Evolutionary conservation across 2,888 invertebrate species (phyloP).

Genomic region (Mactromeris polynyma): DNA sequence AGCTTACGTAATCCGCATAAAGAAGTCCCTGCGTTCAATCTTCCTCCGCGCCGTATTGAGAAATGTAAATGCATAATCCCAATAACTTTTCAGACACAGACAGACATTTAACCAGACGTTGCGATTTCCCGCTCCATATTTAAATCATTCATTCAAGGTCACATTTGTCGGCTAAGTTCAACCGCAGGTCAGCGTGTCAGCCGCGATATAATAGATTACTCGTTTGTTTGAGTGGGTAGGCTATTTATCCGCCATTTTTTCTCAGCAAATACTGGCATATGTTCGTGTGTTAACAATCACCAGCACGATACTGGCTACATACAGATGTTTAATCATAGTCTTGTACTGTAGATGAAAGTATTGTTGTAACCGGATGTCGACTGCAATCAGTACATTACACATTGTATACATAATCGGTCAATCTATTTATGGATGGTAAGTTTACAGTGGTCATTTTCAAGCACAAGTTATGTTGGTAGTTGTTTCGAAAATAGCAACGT

Average conservation of each 20-base stretch:
- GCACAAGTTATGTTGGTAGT: not conserved
- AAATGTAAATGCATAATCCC: not conserved
- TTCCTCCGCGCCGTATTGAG: not conserved
- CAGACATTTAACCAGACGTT: not conserved
- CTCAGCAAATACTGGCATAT: not conserved
- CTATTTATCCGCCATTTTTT: not conserved
- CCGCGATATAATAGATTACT: not conserved
- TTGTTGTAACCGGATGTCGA: not conserved
- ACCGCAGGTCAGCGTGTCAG: conserved; percentile 32
- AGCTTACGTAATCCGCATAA: conserved; percentile 31
- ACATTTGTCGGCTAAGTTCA: conserved; percentile 20
- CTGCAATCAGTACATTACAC: no score
- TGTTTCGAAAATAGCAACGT: no score
- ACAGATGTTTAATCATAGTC: not conserved
- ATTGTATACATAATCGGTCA: not conserved
- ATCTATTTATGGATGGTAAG: not conserved
- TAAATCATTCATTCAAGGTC: conserved; percentile 27
- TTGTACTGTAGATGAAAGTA: no score
- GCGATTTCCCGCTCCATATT: conserved; percentile 28
- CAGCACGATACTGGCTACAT: not conserved
- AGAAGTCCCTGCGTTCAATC: not conserved
- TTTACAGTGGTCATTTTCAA: not conserved
- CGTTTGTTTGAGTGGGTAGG: not conserved
- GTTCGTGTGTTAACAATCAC: not conserved
- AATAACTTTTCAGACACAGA: not conserved